These are phyloP conservation scores for Ctenopoma multispine DNA, from an alignment of 2,797 vertebrate species.

Conservation along the genomic window DNA sequence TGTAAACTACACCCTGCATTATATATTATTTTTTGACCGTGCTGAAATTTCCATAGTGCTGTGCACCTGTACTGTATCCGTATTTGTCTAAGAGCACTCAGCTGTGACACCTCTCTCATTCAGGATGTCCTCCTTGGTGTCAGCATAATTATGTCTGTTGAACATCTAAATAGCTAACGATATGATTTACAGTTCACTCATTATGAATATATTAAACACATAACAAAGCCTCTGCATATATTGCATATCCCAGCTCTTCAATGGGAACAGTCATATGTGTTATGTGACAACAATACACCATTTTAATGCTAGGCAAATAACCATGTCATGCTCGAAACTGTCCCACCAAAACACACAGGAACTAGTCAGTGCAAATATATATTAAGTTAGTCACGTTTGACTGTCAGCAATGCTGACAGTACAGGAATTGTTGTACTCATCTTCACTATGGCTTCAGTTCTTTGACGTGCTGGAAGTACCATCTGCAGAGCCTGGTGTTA, in stretches of 20 bases:
- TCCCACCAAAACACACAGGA: slow-evolving; percentile 48
- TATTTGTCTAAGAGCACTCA: slow-evolving; percentile 20
- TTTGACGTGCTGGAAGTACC: not conserved
- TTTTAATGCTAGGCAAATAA: slow-evolving; percentile 58
- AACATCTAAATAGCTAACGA: slow-evolving; percentile 67
- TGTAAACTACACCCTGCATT: not conserved
- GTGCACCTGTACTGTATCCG: not conserved
- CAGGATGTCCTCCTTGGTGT: slow-evolving; percentile 38
- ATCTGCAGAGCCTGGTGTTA: no score
- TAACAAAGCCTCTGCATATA: slow-evolving; percentile 14
- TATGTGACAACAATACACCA: slow-evolving; percentile 26
- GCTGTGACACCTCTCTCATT: slow-evolving; percentile 31
- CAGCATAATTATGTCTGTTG: slow-evolving; percentile 23
- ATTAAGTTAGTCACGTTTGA: not conserved
- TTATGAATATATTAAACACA: slow-evolving; percentile 47
- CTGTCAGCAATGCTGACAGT: slow-evolving; percentile 6
- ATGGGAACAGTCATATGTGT: slow-evolving; percentile 1
- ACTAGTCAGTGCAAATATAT: slow-evolving; percentile 38
- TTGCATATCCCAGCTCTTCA: not conserved
- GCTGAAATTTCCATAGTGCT: not conserved
- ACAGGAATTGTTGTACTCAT: slow-evolving; percentile 19
- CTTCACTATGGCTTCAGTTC: not conserved
- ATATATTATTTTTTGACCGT: fast-evolving
- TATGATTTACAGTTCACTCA: slow-evolving; percentile 34
- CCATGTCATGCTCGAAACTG: slow-evolving; percentile 25